Percentiles rank a stretch among this genome's conserved stretches.
Evolutionary conservation across 2,797 vertebrate genomes (phyloP).

Genomic region (Lutjanus campechanus): DNA sequence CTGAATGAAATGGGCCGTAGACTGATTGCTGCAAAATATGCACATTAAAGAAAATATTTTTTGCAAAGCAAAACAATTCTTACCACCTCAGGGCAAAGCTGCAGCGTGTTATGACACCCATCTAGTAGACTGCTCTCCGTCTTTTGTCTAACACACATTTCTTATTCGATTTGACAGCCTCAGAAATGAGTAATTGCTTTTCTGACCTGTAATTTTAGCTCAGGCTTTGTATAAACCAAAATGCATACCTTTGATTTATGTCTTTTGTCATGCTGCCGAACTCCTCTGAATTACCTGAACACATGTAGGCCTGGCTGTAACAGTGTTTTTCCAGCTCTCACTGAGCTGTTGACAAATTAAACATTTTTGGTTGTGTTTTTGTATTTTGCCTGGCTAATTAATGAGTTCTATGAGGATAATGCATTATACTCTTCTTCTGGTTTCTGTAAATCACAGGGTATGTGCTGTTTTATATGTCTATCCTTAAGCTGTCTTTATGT

Average conservation of each 20-base stretch:
- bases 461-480: neutral
- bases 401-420: constrained; percentile 43
- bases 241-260: constrained; percentile 83
- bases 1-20: constrained; percentile 57
- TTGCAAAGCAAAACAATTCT: constrained; percentile 78
- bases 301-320: constrained; percentile 59
- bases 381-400: constrained; percentile 33
- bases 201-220: constrained; percentile 84
- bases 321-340: constrained; percentile 48
- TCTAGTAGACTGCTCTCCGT: constrained; percentile 68
- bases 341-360: constrained; percentile 51
- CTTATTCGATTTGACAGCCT: constrained; percentile 83
- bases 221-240: constrained; percentile 81
- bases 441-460: constrained; percentile 21
- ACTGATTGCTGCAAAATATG: constrained; percentile 64
- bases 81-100: constrained; percentile 73
- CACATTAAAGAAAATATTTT: constrained; percentile 70
- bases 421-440: constrained; percentile 20
- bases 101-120: constrained; percentile 76
- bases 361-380: constrained; percentile 41
- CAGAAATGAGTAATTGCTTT: constrained; percentile 86
- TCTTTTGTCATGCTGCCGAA: constrained; percentile 80
- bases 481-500: constrained; percentile 52
- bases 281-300: constrained; percentile 76
- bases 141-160: constrained; percentile 80